These are phyloP conservation scores for Sylvilagus bachmani DNA, from an alignment of 2,113 vertebrate species.

Conservation along the genomic window DNA sequence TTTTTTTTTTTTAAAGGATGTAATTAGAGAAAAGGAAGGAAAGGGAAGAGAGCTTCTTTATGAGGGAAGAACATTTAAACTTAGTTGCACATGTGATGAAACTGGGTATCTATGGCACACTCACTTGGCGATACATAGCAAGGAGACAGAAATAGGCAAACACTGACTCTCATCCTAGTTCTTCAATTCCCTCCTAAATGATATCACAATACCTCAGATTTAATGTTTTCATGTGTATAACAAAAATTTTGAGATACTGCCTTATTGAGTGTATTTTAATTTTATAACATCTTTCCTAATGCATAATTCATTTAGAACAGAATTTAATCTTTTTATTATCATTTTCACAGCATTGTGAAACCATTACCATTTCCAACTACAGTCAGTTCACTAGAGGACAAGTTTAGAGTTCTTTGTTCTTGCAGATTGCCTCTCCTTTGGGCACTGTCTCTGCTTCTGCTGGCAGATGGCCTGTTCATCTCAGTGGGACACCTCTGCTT, in stretches of 20 bases:
- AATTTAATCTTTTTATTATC: not conserved
- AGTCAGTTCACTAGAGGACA: too few relatives aligned
- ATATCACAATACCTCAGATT: not conserved
- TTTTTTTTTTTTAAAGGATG: not conserved
- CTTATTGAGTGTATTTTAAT: not conserved
- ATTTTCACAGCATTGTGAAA: not conserved
- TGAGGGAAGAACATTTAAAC: not conserved
- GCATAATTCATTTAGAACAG: not conserved
- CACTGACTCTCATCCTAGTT: not conserved
- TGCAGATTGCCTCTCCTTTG: too few relatives aligned
- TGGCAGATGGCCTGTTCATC: too few relatives aligned
- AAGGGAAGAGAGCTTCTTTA: not conserved
- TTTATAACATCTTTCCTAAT: not conserved
- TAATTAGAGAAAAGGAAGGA: not conserved
- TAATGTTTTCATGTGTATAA: not conserved
- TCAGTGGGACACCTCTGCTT: too few relatives aligned
- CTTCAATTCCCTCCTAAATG: not conserved
- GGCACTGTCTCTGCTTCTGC: too few relatives aligned
- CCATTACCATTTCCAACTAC: too few relatives aligned
- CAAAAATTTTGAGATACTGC: not conserved
- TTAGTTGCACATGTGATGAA: not conserved
- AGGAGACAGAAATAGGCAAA: not conserved
- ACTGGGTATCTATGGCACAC: not conserved
- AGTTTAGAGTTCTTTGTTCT: too few relatives aligned
- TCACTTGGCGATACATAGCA: not conserved